A percentile compares a stretch with the other conserved stretches of the same genome.
Evolutionary conservation across 2,888 invertebrate species (phyloP).

Genomic region (Scelioninae gen. 2): DNA sequence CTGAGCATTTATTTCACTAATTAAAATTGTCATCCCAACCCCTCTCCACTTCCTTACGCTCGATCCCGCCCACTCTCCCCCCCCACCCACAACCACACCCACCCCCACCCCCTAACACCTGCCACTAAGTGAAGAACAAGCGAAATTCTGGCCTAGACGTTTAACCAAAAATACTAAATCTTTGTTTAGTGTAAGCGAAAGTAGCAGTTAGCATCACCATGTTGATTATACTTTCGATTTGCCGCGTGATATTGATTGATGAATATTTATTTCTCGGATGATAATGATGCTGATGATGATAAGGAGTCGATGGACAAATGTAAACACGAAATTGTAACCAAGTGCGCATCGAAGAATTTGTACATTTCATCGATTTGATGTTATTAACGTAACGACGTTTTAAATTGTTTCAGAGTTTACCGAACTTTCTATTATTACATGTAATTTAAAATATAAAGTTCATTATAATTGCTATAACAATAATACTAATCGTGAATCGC

Average conservation of each 20-base stretch:
- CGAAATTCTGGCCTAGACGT: slow-evolving; percentile 64
- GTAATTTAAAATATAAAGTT: slow-evolving; percentile 69
- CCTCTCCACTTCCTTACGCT: too few species aligned
- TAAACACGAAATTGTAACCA: slow-evolving; percentile 45
- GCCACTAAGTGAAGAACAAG: slow-evolving; percentile 26
- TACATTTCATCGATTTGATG: slow-evolving; percentile 70
- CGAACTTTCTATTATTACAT: slow-evolving; percentile 67
- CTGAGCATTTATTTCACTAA: too few species aligned
- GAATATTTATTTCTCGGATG: slow-evolving; percentile 67
- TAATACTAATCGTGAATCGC: slow-evolving; percentile 54
- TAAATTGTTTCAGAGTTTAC: slow-evolving; percentile 71
- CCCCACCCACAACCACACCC: too few species aligned
- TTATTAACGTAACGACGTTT: slow-evolving; percentile 67
- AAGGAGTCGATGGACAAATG: slow-evolving; percentile 53
- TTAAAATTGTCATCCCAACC: too few species aligned
- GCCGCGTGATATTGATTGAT: slow-evolving; percentile 63
- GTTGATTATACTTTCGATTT: slow-evolving; percentile 66
- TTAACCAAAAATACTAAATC: slow-evolving; percentile 66
- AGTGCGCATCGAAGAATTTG: slow-evolving; percentile 64
- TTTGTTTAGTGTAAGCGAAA: slow-evolving; percentile 66
- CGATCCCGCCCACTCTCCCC: too few species aligned
- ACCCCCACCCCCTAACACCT: too few species aligned
- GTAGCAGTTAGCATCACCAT: slow-evolving; percentile 64
- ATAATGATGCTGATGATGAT: slow-evolving; percentile 29
- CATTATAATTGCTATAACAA: slow-evolving; percentile 66